Conservation (phyloP, 2,113 vertebrate genomes). For the Ameiurus melas region DNA sequence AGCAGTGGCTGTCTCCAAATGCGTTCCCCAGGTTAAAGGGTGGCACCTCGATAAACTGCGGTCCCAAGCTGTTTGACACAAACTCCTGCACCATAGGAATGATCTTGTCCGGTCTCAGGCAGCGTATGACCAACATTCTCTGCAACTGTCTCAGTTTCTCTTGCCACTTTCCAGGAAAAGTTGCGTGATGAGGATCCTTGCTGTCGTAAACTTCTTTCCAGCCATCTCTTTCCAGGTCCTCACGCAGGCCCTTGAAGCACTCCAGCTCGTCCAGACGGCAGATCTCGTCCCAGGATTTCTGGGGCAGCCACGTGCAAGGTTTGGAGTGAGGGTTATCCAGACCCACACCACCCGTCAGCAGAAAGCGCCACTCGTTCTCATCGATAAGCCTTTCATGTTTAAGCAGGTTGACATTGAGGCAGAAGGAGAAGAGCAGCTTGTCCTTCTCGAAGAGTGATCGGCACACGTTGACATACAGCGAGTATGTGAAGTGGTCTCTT, state of each 20-base stretch:
- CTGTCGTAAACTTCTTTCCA: conserved; percentile 88
- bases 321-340: conserved; percentile 82
- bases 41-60: conserved; percentile 81
- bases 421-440: conserved; percentile 89
- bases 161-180: conserved; percentile 78
- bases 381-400: conserved; percentile 75
- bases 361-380: conserved; percentile 82
- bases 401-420: conserved; percentile 82
- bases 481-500: conserved; percentile 85
- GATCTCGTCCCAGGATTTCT: conserved; percentile 86
- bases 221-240: conserved; percentile 76
- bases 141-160: conserved; percentile 76
- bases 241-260: conserved; percentile 72
- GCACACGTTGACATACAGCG: conserved; percentile 83
- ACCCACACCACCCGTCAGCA: conserved; percentile 84
- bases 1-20: conserved; percentile 84
- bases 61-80: conserved; percentile 74
- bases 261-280: conserved; percentile 78
- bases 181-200: conserved; percentile 75
- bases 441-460: conserved; percentile 93
- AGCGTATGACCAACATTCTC: conserved; percentile 83
- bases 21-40: conserved; percentile 85
- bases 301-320: conserved; percentile 83
- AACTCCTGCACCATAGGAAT: conserved; percentile 85
- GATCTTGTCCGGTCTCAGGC: conserved; percentile 86